A percentile compares a stretch with the other conserved stretches of the same genome.
These are phyloP conservation scores for Oriolus oriolus DNA, from an alignment of 2,113 vertebrate species.

Conservation along the genomic window DNA sequence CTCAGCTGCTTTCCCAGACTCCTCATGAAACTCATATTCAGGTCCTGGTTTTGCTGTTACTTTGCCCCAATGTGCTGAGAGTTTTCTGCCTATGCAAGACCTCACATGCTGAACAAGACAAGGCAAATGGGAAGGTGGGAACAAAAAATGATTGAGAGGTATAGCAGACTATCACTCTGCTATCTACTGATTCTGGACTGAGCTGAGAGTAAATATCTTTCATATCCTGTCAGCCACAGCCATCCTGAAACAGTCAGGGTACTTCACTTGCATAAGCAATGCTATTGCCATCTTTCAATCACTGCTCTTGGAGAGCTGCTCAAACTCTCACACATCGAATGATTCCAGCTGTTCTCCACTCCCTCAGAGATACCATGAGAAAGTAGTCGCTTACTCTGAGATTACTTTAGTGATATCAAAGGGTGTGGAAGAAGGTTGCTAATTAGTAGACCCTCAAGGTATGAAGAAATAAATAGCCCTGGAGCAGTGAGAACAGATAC, in stretches of 20 bases:
- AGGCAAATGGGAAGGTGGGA: not conserved
- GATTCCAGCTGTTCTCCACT: slow-evolving; percentile 23
- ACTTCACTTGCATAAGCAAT: not conserved
- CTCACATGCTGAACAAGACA: not conserved
- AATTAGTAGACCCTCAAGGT: slow-evolving; percentile 36
- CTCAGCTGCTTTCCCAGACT: not conserved
- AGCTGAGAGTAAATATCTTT: not conserved
- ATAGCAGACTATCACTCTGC: not conserved
- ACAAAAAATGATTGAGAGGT: not conserved
- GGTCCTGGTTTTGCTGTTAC: not conserved
- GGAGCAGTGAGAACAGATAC: slow-evolving; percentile 12
- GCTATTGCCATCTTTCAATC: not conserved
- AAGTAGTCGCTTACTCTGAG: not conserved
- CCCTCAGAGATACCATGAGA: slow-evolving; percentile 12
- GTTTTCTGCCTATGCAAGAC: not conserved
- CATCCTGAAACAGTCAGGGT: not conserved
- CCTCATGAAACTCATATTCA: not conserved
- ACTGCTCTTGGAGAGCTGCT: not conserved
- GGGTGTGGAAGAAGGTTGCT: not conserved
- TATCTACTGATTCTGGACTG: not conserved
- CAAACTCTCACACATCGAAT: not conserved
- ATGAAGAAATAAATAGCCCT: slow-evolving; percentile 18
- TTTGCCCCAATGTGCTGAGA: not conserved
- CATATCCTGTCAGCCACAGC: not conserved
- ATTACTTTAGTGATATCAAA: slow-evolving; percentile 35